Evolutionary conservation across 2,797 vertebrate species (phyloP).

Genomic region (Melanotaenia parkinsoni): DNA sequence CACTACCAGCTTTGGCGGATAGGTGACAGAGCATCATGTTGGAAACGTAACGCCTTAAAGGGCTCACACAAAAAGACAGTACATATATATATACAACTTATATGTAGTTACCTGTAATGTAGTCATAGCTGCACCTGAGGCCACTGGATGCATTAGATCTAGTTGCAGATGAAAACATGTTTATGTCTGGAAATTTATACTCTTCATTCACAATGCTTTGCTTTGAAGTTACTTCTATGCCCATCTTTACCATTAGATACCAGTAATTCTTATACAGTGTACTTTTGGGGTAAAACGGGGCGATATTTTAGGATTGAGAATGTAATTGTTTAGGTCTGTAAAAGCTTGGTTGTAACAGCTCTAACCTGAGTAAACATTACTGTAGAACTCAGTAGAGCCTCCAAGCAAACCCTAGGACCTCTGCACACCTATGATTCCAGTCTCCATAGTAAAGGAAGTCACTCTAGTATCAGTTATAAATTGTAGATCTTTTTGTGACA

Average conservation of each 20-base stretch:
- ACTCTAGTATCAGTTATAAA: slow-evolving; percentile 48
- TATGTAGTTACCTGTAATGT: too few relatives aligned
- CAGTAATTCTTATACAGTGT: not conserved
- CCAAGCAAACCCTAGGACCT: slow-evolving; percentile 42
- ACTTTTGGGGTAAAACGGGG: not conserved
- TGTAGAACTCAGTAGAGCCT: slow-evolving; percentile 18
- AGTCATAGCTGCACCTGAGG: too few relatives aligned
- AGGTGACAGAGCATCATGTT: too few relatives aligned
- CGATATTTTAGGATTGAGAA: slow-evolving; percentile 1
- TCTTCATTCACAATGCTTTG: too few relatives aligned
- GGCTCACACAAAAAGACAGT: too few relatives aligned
- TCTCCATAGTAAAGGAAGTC: slow-evolving; percentile 54
- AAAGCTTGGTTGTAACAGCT: slow-evolving; percentile 11
- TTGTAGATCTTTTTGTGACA: slow-evolving; percentile 28
- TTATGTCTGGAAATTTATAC: too few relatives aligned
- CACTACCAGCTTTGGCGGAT: too few relatives aligned
- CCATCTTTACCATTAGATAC: not conserved
- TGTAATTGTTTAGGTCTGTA: slow-evolving; percentile 5
- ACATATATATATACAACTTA: too few relatives aligned
- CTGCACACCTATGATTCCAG: slow-evolving; percentile 63
- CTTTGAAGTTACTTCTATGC: not conserved
- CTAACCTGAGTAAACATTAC: slow-evolving; percentile 32
- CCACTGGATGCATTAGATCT: too few relatives aligned
- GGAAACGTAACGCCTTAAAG: too few relatives aligned
- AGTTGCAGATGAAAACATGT: too few relatives aligned